Conservation (phyloP, 2,113 vertebrate species). For the Suncus etruscus region DNA sequence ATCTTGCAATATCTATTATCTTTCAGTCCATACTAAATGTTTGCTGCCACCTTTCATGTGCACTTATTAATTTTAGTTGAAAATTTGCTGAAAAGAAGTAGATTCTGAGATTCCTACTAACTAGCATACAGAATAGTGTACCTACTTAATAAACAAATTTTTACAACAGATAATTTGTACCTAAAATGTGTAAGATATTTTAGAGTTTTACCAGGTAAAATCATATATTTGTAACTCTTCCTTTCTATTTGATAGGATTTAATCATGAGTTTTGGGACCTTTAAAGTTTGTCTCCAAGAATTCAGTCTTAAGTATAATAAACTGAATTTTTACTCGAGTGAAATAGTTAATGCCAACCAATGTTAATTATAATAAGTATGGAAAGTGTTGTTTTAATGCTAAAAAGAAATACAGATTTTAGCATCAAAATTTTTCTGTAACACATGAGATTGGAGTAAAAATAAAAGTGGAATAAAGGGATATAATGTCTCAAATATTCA, state of each 20-base stretch:
- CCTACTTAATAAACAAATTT: background rate
- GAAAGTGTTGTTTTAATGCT: background rate
- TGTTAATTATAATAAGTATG: background rate
- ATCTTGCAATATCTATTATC: background rate
- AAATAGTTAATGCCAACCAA: background rate
- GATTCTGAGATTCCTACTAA: background rate
- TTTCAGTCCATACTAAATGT: background rate
- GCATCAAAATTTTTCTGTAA: background rate
- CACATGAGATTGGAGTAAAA: background rate
- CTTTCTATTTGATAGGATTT: background rate
- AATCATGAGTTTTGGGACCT: background rate
- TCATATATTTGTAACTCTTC: background rate
- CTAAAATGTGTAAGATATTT: background rate
- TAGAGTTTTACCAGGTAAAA: background rate
- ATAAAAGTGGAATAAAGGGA: background rate
- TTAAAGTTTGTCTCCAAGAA: background rate
- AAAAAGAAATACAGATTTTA: background rate
- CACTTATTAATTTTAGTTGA: background rate
- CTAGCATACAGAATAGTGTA: background rate
- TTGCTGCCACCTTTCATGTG: background rate
- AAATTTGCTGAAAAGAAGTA: slow-evolving; percentile 13
- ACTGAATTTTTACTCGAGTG: background rate
- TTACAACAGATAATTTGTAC: background rate
- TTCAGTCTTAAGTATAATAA: background rate
- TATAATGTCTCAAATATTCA: slow-evolving; percentile 7